Percentiles rank a stretch among this genome's conserved stretches.
phyloP scores from a whole-genome alignment of 2,113 vertebrate genomes.

The Paradisaea rubra region DNA sequence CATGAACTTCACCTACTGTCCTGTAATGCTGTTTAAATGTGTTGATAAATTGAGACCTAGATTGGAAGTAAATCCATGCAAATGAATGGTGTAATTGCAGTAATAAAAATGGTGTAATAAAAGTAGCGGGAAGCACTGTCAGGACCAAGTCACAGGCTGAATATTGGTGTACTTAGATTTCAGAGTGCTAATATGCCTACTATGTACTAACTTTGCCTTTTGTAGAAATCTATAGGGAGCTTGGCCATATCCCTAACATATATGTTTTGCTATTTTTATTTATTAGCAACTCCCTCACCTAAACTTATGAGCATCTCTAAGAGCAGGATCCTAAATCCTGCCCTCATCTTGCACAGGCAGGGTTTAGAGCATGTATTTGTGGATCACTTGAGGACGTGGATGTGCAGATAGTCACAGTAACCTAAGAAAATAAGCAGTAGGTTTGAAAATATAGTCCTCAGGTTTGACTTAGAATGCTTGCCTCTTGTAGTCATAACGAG shows the following conservation, averaged over 20 bases:
- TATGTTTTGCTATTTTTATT: background rate
- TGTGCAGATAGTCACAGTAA: background rate
- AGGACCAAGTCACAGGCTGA: background rate
- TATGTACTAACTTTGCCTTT: background rate
- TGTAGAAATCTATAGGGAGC: background rate
- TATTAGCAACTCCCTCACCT: background rate
- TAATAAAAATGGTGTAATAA: background rate
- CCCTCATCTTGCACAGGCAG: background rate
- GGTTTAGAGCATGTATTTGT: background rate
- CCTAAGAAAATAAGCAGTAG: background rate
- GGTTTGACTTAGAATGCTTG: background rate
- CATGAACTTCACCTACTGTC: background rate
- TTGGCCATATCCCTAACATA: background rate
- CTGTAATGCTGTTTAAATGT: background rate
- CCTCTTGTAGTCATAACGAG: background rate
- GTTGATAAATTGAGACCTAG: background rate
- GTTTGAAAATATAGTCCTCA: background rate
- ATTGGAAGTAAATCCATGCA: background rate
- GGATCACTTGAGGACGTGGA: background rate
- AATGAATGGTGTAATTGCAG: background rate
- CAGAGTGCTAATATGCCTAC: background rate
- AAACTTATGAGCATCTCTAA: background rate
- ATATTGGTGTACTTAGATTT: background rate
- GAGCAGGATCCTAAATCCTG: background rate
- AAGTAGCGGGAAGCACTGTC: background rate